These are phyloP conservation scores for Hyperoplus immaculatus DNA, from an alignment of 2,797 vertebrate species.

Conservation along the genomic window DNA sequence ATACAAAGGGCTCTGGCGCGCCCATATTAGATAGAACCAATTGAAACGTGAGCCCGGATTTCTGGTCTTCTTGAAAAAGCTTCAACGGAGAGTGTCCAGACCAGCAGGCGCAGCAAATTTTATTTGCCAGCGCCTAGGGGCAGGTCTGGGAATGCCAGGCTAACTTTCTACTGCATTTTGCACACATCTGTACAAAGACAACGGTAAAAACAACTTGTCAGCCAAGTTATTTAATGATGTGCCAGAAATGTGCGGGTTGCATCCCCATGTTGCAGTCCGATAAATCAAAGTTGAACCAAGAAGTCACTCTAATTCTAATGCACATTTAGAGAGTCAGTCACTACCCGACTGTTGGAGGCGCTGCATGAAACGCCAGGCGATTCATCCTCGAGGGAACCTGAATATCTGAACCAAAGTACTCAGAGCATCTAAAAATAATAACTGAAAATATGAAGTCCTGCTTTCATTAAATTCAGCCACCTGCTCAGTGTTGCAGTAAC, in stretches of 20 bases:
- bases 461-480: slow-evolving; percentile 37
- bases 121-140: no score
- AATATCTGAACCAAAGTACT: slow-evolving; percentile 10
- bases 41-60: no score
- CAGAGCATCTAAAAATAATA: slow-evolving; percentile 26
- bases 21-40: no score
- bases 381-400: neutral
- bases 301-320: neutral
- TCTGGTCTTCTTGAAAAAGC: no score
- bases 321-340: neutral
- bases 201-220: no score
- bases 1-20: no score
- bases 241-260: neutral
- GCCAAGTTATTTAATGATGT: neutral
- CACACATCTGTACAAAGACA: neutral
- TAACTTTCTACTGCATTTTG: neutral
- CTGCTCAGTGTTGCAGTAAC: slow-evolving; percentile 39
- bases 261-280: neutral
- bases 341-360: no score
- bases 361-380: neutral
- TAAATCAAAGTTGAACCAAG: neutral
- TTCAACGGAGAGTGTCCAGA: no score
- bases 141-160: no score
- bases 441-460: slow-evolving; percentile 27
- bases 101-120: no score